phyloP scores from a whole-genome alignment of 1,140 invertebrate species.

The Tetramorium simillimum region DNA sequence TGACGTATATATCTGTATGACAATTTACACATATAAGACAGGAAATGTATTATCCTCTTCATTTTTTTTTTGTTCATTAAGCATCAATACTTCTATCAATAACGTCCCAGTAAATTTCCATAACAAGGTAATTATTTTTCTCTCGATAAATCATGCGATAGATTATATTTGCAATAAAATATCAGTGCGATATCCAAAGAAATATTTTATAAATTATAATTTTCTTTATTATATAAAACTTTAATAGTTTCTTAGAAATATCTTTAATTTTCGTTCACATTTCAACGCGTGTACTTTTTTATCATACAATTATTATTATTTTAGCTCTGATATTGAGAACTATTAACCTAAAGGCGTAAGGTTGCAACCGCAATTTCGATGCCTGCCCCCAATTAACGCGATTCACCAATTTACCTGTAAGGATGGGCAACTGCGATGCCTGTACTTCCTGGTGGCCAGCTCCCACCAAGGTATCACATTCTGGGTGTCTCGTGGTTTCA shows the following conservation, averaged over 20 bases:
- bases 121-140: neutral
- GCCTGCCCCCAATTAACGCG: neutral
- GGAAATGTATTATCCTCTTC: neutral
- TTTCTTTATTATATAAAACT: neutral
- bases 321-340: constrained; percentile 5
- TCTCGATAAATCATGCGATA: neutral
- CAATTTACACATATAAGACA: neutral
- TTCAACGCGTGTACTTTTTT: neutral
- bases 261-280: neutral
- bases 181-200: neutral
- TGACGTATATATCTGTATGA: constrained; percentile 46
- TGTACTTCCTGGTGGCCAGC: constrained; percentile 90
- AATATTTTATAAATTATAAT: constrained; percentile 8
- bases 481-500: constrained; percentile 77
- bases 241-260: neutral
- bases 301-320: neutral
- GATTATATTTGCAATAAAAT: neutral
- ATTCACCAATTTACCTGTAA: constrained; percentile 85
- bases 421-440: constrained; percentile 90
- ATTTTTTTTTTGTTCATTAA: neutral
- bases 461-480: constrained; percentile 93
- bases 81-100: neutral
- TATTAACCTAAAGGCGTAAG: neutral
- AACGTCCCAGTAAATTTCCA: neutral
- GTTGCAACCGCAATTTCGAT: neutral